Conservation (phyloP, 2,113 vertebrate species). For the Notechis scutatus region DNA sequence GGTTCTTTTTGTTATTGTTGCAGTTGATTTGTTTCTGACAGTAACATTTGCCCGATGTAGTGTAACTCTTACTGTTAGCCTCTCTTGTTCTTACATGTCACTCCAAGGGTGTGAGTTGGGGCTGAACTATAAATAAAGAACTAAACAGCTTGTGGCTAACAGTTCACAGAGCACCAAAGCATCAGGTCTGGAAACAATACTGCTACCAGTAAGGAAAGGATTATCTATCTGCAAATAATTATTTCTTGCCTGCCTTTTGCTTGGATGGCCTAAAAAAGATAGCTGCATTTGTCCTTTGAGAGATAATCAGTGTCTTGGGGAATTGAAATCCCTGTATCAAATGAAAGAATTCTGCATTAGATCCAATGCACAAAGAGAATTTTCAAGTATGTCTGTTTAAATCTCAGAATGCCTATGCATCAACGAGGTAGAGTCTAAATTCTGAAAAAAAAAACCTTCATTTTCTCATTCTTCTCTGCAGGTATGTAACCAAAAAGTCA, state of each 20-base stretch:
- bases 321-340: not conserved
- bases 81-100: slow-evolving; percentile 18
- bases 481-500: not conserved
- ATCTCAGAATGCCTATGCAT: not conserved
- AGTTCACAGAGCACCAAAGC: not conserved
- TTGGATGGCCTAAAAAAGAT: not conserved
- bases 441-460: not conserved
- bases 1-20: not conserved
- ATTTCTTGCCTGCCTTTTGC: not conserved
- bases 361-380: not conserved
- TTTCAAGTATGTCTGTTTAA: not conserved
- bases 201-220: not conserved
- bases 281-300: not conserved
- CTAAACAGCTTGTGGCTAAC: slow-evolving; percentile 1
- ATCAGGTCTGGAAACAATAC: not conserved
- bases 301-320: not conserved
- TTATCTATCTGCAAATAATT: not conserved
- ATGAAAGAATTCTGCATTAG: not conserved
- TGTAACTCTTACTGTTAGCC: not conserved
- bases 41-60: not conserved
- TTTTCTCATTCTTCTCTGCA: not conserved
- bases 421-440: not conserved
- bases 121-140: not conserved
- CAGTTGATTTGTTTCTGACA: not conserved
- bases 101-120: not conserved